Evolutionary conservation across 2,797 vertebrate genomes (phyloP).

Genomic region (Myotis daubentonii): DNA sequence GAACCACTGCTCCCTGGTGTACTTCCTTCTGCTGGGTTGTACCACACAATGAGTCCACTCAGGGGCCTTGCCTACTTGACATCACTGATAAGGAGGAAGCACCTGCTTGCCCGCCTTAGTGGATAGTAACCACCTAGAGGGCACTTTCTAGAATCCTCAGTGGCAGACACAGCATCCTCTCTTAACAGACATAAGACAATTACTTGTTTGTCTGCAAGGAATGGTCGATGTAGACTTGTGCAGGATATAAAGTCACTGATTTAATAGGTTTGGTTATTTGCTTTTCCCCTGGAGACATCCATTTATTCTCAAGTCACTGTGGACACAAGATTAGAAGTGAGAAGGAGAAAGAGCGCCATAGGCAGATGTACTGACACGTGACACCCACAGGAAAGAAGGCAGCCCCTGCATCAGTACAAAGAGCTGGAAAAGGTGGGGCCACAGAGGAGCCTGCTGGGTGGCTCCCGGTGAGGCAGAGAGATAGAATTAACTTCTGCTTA

Average conservation of each 20-base stretch:
- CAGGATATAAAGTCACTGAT: slow-evolving; percentile 58
- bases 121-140: not conserved
- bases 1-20: not conserved
- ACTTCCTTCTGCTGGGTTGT: not conserved
- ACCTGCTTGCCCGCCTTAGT: not conserved
- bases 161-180: not conserved
- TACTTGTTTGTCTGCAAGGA: slow-evolving; percentile 31
- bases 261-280: slow-evolving; percentile 68
- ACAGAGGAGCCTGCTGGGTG: not conserved
- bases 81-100: slow-evolving; percentile 10
- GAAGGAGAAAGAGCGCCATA: not conserved
- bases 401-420: not conserved
- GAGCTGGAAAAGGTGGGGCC: not conserved
- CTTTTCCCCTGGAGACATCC: slow-evolving; percentile 59
- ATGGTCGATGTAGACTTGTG: not conserved
- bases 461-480: not conserved
- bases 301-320: slow-evolving; percentile 59
- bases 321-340: slow-evolving; percentile 66
- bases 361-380: not conserved
- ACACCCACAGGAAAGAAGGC: not conserved
- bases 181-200: slow-evolving; percentile 21
- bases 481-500: slow-evolving; percentile 37
- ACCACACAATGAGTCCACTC: not conserved
- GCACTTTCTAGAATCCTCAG: not conserved
- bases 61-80: not conserved